Base-by-base conservation (phyloP, 1,140 invertebrate genomes). In the Proctacanthus coquilletti region DNA sequence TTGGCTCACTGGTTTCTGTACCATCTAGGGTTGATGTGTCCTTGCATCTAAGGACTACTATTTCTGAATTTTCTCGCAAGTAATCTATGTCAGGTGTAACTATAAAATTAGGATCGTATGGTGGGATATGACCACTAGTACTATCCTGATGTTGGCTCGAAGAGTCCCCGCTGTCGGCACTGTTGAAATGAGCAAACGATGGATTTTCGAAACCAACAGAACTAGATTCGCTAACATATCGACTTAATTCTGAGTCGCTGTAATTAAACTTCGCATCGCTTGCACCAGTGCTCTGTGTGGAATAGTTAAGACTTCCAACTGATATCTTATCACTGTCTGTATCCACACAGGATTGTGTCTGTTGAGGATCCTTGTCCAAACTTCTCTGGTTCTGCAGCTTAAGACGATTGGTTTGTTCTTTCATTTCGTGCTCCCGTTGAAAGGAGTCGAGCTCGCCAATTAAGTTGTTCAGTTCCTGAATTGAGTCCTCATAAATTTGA, bases 361-460 rank as follows among this genome's bases (percentile, higher is more conserved):
- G 25, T 38, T 38, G 41, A 9, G 25, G 42, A 40, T 32, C 45
- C 34, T 20, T 36, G 41, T 18, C 29, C 4, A 20, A 19, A n/a
- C n/a, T n/a, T n/a, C n/a, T n/a, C n/a, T n/a, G 17, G 23, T 18
- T 41, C 10, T 15, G 15, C 33, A 4, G 25, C 39, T 27, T 8
- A 27, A 27, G 23, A 13, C 6, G 11, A 19, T 31, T 29, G 47
- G 27, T 40, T 48, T 55, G 51, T 48, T 54, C 54, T 45, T 53
- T 52, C 45, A 50, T 52, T 53, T 60, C 57, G 38, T 60, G 59
- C 47, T 60, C 57, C 37, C 54, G 53, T 60, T 60, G 57, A 42
- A 60, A 60, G 34, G 57, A 54, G 50, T 60, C 57, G 49, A 60
- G 46, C 58, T 60, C 57, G 49, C 57, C 57, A 60, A 60, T 60